These are phyloP conservation scores for Whitmania pigra DNA, from an alignment of 1,140 invertebrate genomes.

Conservation along the genomic window DNA sequence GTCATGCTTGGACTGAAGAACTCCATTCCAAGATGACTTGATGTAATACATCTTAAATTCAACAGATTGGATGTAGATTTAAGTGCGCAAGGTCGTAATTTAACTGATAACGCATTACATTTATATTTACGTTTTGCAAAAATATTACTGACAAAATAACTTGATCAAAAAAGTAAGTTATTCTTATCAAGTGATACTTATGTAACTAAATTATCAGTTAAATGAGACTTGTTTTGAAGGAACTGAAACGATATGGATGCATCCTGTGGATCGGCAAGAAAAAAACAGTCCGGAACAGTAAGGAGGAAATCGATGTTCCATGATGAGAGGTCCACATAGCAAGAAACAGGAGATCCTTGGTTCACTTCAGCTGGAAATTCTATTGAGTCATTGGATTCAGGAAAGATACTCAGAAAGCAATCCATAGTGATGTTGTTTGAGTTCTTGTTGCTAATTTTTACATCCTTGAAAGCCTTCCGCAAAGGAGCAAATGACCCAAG, in stretches of 20 bases:
- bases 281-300: slow-evolving; percentile 1
- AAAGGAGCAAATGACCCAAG: neutral
- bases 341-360: neutral
- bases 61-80: neutral
- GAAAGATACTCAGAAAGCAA: neutral
- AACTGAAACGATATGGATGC: neutral
- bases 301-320: neutral
- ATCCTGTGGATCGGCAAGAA: neutral
- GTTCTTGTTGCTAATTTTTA: neutral
- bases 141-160: no score
- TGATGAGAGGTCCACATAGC: neutral
- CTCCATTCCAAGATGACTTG: neutral
- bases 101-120: neutral
- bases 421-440: slow-evolving; percentile 6
- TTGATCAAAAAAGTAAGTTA: neutral
- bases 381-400: slow-evolving; percentile 9
- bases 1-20: slow-evolving; percentile 3
- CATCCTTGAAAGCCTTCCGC: neutral
- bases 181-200: neutral
- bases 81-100: neutral
- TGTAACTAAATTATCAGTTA: neutral
- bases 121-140: neutral
- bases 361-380: slow-evolving; percentile 2
- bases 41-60: neutral
- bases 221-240: neutral